Conservation (phyloP, 2,113 vertebrate genomes). For the Crotalus viridis region DNA sequence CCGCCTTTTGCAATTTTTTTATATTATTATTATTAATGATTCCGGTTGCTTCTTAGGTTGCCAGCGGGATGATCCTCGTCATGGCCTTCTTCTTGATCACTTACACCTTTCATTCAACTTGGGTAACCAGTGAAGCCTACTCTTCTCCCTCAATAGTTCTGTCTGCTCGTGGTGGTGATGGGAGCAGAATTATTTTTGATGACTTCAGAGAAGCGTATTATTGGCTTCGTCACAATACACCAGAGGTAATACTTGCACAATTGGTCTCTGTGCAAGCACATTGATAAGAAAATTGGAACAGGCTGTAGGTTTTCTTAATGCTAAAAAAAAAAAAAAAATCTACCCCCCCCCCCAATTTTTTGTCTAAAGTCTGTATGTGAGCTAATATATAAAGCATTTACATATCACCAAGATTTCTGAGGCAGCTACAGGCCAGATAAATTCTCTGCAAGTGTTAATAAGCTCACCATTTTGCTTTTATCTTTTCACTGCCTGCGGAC, state of each 20-base stretch:
- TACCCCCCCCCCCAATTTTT: neutral
- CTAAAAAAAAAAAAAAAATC: too few relatives aligned
- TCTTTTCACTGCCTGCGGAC: neutral
- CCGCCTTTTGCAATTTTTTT: too few relatives aligned
- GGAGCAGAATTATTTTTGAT: conserved; percentile 97
- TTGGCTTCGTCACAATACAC: conserved; percentile 98
- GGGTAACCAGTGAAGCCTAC: conserved; percentile 98
- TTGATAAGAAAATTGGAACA: neutral
- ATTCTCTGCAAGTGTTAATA: neutral
- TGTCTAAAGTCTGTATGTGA: neutral
- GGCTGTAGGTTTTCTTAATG: too few relatives aligned
- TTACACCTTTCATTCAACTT: conserved; percentile 98
- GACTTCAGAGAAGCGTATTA: conserved; percentile 99
- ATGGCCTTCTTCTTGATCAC: conserved; percentile 99
- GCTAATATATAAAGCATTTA: neutral
- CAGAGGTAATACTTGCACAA: conserved; percentile 77
- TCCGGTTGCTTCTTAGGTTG: conserved; percentile 74
- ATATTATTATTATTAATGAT: neutral
- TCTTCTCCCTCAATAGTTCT: conserved; percentile 97
- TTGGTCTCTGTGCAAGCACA: neutral
- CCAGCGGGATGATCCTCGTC: conserved; percentile 97
- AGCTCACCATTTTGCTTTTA: neutral
- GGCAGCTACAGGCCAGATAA: neutral
- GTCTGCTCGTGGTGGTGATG: conserved; percentile 90
- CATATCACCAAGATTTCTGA: neutral